phyloP scores from a whole-genome alignment of 2,797 vertebrate species.

The Cryptoblepharus egeriae region DNA sequence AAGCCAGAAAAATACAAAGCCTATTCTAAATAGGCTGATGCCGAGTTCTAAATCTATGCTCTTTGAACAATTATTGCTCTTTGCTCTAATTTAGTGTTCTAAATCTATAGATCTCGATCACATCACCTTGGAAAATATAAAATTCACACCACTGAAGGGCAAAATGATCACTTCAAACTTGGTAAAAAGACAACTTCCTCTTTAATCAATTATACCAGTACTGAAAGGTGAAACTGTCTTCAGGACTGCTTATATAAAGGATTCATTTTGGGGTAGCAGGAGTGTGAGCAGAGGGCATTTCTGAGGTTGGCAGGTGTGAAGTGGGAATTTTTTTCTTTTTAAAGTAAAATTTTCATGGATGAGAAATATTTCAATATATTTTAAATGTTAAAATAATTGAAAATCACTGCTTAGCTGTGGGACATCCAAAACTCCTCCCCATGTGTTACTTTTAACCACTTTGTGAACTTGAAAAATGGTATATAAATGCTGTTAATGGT shows the following conservation, averaged over 20 bases:
- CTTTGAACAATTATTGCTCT: no score
- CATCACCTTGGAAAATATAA: conserved; percentile 73
- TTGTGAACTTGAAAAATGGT: no score
- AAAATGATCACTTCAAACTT: conserved; percentile 76
- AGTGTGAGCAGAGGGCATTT: no score
- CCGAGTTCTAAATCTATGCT: no score
- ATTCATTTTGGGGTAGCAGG: not conserved
- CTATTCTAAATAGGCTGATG: no score
- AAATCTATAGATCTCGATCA: conserved; percentile 51
- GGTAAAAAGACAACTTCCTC: conserved; percentile 74
- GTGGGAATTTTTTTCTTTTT: no score
- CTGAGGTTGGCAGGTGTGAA: no score
- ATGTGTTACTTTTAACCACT: no score
- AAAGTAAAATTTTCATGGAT: not conserved
- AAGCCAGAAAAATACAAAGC: conserved; percentile 44
- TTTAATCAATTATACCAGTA: conserved; percentile 60
- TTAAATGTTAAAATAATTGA: not conserved
- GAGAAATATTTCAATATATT: not conserved
- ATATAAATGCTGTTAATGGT: no score
- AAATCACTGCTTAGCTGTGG: conserved; percentile 12
- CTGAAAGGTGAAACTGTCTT: conserved; percentile 74
- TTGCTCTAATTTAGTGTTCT: no score
- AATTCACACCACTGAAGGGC: conserved; percentile 72
- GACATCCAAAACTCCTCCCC: not conserved
- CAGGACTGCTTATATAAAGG: conserved; percentile 63